Evolutionary conservation across 2,113 vertebrate species (phyloP).

Genomic region (Panurus biarmicus): DNA sequence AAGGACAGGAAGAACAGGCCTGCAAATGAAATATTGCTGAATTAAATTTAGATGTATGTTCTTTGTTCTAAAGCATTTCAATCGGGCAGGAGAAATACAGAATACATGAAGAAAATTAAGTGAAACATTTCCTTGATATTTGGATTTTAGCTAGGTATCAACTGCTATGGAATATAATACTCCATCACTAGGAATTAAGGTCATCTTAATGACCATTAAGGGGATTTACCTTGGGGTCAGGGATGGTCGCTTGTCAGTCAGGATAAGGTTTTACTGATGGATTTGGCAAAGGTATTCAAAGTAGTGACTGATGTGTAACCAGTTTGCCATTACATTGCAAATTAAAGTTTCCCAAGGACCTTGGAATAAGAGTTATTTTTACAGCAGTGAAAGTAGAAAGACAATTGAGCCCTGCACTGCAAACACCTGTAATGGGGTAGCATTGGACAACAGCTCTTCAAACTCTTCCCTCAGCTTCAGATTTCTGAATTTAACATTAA

Average conservation of each 20-base stretch:
- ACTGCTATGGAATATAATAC: background rate
- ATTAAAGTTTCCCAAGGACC: background rate
- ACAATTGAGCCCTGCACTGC: background rate
- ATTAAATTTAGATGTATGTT: background rate
- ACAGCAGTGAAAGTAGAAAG: background rate
- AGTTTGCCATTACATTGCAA: background rate
- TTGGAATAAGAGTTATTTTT: background rate
- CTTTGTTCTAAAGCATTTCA: background rate
- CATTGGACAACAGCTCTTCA: background rate
- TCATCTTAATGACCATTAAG: background rate
- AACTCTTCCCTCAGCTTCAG: background rate
- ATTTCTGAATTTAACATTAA: background rate
- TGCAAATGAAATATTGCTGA: background rate
- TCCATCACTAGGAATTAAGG: background rate
- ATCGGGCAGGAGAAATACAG: background rate
- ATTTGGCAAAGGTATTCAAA: background rate
- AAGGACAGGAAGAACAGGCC: background rate
- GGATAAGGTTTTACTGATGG: background rate
- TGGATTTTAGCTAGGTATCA: background rate
- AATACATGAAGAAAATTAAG: background rate
- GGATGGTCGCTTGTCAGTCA: background rate
- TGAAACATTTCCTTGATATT: background rate
- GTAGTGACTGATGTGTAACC: fast-evolving
- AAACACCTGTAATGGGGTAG: background rate
- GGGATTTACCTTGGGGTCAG: background rate